Conservation (phyloP, 92 coral and sea anemone species). For the Parazoanthus atlanticus region DNA sequence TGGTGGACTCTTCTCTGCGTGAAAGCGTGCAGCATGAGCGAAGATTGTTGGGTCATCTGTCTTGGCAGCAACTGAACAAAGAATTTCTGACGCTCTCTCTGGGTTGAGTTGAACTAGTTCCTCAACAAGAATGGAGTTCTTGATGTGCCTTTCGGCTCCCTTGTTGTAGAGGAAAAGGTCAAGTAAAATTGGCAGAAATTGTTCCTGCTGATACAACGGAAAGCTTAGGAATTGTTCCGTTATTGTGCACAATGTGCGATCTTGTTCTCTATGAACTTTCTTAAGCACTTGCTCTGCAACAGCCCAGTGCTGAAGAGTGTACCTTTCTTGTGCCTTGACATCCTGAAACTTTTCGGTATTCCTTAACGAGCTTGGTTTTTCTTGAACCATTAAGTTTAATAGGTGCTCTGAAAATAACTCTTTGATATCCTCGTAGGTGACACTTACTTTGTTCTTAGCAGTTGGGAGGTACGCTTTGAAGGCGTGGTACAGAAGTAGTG, state of each 20-base stretch:
- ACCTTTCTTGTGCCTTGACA: constrained; percentile 46
- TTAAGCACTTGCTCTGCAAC: constrained; percentile 68
- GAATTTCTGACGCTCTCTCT: constrained; percentile 59
- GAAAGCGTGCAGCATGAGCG: too few relatives aligned
- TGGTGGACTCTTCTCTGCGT: too few relatives aligned
- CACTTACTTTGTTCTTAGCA: constrained; percentile 25
- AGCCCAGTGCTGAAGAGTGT: constrained; percentile 72
- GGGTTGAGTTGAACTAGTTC: constrained; percentile 38
- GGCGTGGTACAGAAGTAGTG: constrained; percentile 67
- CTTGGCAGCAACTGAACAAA: constrained; percentile 64
- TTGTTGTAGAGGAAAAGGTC: constrained; percentile 70
- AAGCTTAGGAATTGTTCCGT: constrained; percentile 52
- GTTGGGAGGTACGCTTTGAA: constrained; percentile 42
- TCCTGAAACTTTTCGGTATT: not conserved
- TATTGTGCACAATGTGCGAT: constrained; percentile 43
- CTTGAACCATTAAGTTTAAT: constrained; percentile 70
- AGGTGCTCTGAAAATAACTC: constrained; percentile 63
- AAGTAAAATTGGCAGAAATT: constrained; percentile 51
- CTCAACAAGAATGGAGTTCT: constrained; percentile 71
- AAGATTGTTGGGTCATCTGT: constrained; percentile 68
- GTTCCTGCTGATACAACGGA: constrained; percentile 54
- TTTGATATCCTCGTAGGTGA: constrained; percentile 69
- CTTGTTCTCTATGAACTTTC: constrained; percentile 24
- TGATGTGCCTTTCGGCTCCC: too few relatives aligned
- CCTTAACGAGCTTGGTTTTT: constrained; percentile 31